Evolutionary conservation across 2,113 vertebrate genomes (phyloP).

Genomic region (Nansenia antarctica): DNA sequence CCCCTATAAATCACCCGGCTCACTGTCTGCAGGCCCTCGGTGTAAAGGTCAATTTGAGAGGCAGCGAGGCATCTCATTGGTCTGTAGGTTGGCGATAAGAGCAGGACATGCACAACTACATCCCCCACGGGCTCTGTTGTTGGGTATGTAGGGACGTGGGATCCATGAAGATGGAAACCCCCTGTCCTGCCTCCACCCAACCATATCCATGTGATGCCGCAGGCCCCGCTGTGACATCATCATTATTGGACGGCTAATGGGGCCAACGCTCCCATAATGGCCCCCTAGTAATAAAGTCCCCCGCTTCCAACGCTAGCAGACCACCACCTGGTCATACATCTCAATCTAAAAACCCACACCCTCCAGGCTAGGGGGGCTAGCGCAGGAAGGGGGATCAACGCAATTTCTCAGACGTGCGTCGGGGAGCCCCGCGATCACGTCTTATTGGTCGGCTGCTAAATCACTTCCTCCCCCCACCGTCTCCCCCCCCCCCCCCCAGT

Average conservation of each 20-base stretch:
- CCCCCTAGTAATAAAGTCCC: constrained; percentile 14
- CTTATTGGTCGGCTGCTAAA: constrained; percentile 14
- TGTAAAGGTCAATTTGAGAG: constrained; percentile 16
- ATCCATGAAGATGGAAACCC: constrained; percentile 4
- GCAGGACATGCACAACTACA: constrained; percentile 3
- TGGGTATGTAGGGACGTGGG: background rate
- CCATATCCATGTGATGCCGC: background rate
- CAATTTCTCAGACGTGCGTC: constrained; percentile 24
- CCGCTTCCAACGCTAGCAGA: background rate
- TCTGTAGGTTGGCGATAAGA: background rate
- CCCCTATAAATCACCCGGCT: background rate
- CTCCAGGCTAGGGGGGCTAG: background rate
- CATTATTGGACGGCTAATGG: constrained; percentile 6
- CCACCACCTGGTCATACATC: constrained; percentile 28
- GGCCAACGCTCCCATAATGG: constrained; percentile 16
- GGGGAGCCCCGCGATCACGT: constrained; percentile 12
- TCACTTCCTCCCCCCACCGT: background rate
- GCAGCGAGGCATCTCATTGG: constrained; percentile 20
- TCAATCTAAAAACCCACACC: constrained; percentile 28
- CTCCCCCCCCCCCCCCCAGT: background rate
- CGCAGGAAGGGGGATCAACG: constrained; percentile 26
- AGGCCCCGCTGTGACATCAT: constrained; percentile 5
- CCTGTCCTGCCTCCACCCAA: background rate
- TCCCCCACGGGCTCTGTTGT: background rate
- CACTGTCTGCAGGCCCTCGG: background rate